Evolutionary conservation across 2,888 invertebrate species (phyloP).

Genomic region (Watsonalla cultraria): DNA sequence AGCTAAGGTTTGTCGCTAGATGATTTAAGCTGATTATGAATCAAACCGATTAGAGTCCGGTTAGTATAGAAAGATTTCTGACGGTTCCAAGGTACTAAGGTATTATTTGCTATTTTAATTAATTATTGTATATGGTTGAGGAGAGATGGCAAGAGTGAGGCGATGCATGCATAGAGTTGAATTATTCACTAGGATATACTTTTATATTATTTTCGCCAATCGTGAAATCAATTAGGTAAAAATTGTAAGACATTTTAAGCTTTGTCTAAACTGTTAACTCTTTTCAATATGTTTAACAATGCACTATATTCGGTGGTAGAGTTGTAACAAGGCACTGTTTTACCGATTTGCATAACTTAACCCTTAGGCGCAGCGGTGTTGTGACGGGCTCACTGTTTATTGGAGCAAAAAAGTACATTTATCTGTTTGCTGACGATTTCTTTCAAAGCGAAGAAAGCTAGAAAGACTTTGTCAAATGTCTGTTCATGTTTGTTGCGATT

Average conservation of each 20-base stretch:
- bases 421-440: constrained; percentile 51
- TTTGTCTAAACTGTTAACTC: background rate
- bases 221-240: background rate
- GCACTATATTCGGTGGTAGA: constrained; percentile 32
- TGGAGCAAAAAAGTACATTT: constrained; percentile 63
- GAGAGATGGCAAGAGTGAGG: too few relatives aligned
- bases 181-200: too few relatives aligned
- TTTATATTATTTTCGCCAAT: too few relatives aligned
- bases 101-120: too few relatives aligned
- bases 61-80: too few relatives aligned
- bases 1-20: too few relatives aligned
- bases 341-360: constrained; percentile 72
- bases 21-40: too few relatives aligned
- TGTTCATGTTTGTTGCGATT: constrained; percentile 4
- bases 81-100: too few relatives aligned
- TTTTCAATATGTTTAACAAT: constrained; percentile 5
- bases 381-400: constrained; percentile 50
- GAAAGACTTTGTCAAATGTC: constrained; percentile 19
- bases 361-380: constrained; percentile 48
- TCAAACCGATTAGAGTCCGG: too few relatives aligned
- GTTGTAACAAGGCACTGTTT: constrained; percentile 47
- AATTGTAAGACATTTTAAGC: constrained; percentile 5
- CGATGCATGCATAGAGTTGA: too few relatives aligned
- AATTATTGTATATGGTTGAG: too few relatives aligned
- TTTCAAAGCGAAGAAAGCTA: constrained; percentile 44